These are phyloP conservation scores for Rhabdomys dilectus DNA, from an alignment of 2,113 vertebrate species.

Conservation along the genomic window DNA sequence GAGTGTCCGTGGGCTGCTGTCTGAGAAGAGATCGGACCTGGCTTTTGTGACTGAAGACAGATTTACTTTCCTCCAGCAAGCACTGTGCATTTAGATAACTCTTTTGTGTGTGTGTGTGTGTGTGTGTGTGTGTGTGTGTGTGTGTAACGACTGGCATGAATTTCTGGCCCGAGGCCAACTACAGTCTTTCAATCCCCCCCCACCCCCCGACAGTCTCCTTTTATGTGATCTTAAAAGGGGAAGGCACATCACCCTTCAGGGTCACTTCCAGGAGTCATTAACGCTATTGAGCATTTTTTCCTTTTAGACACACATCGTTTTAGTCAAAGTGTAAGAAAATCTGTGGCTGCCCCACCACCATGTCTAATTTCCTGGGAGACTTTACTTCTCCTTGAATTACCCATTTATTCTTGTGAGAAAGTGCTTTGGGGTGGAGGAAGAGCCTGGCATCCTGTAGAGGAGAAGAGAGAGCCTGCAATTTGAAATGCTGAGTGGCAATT, in stretches of 20 bases:
- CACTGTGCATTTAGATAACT: background rate
- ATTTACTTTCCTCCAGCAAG: background rate
- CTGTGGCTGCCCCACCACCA: fast-evolving
- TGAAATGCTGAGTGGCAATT: conserved; percentile 65
- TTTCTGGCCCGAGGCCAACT: background rate
- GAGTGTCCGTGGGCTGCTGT: background rate
- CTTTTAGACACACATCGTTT: conserved; percentile 4
- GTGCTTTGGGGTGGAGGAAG: background rate
- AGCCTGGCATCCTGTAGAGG: background rate
- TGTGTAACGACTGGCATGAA: background rate
- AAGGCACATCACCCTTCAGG: fast-evolving
- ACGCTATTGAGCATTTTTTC: background rate
- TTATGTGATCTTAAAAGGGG: background rate
- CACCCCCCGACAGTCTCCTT: background rate
- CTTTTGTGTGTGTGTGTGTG: background rate
- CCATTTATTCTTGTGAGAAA: conserved; percentile 66
- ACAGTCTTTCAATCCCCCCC: background rate
- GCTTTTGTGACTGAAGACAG: background rate
- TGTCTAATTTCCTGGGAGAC: conserved; percentile 58
- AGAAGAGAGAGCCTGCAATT: conserved; percentile 34
- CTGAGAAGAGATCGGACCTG: background rate
- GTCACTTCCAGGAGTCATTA: background rate
- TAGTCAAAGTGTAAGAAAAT: background rate
- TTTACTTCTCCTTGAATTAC: conserved; percentile 40
- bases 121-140: background rate